These are phyloP conservation scores for Smutsia temminckii DNA, from an alignment of 2,797 vertebrate genomes.

Conservation along the genomic window DNA sequence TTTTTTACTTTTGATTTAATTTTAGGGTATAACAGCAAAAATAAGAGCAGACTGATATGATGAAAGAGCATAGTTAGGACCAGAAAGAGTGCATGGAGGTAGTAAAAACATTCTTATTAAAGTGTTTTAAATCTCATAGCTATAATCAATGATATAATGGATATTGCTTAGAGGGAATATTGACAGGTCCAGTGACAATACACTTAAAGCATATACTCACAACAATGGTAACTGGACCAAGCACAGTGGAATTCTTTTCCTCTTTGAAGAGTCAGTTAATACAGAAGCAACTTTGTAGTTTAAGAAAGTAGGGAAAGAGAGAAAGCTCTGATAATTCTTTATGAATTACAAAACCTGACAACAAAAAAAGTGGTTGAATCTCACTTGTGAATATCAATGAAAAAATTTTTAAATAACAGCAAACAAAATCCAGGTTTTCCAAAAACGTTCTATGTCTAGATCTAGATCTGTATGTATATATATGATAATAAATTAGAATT, in stretches of 20 bases:
- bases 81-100: neutral
- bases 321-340: neutral
- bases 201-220: neutral
- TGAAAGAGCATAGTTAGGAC: neutral
- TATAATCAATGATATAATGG: neutral
- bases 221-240: neutral
- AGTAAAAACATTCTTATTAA: neutral
- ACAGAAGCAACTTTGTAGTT: neutral
- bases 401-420: constrained; percentile 9
- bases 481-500: neutral
- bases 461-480: neutral
- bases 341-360: neutral
- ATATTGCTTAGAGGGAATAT: neutral
- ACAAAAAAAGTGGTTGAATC: neutral
- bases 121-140: neutral
- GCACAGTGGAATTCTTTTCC: neutral
- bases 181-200: neutral
- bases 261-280: neutral
- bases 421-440: neutral
- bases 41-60: neutral
- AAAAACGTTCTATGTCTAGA: neutral
- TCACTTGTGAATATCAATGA: neutral
- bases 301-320: neutral
- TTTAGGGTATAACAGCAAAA: neutral
- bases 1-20: constrained; percentile 4